Evolutionary conservation across 2,888 invertebrate species (phyloP).

Genomic region (Teleiodes luculella): DNA sequence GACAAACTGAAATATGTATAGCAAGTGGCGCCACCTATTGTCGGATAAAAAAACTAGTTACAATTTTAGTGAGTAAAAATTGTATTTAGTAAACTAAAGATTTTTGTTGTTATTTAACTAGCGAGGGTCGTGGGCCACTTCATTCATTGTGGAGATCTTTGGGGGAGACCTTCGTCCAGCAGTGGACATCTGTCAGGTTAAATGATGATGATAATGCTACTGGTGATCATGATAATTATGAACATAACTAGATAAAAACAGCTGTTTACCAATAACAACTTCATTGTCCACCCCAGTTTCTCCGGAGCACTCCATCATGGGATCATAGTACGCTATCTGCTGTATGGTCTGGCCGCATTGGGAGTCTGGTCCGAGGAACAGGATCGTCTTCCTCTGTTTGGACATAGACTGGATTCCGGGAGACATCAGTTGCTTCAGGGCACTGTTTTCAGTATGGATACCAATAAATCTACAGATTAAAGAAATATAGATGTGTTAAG

Average conservation of each 20-base stretch:
- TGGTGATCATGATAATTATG: too few species aligned
- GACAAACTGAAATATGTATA: too few species aligned
- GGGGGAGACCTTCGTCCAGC: too few species aligned
- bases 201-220: too few species aligned
- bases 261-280: conserved; percentile 43
- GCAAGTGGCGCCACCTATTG: not conserved
- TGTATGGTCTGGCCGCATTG: conserved; percentile 63
- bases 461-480: conserved; percentile 18
- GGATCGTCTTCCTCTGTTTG: conserved; percentile 60
- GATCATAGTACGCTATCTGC: conserved; percentile 60
- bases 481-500: not conserved
- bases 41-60: not conserved
- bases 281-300: conserved; percentile 34
- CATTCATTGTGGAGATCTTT: too few species aligned
- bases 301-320: conserved; percentile 43
- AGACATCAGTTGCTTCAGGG: conserved; percentile 65
- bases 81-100: too few species aligned
- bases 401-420: conserved; percentile 52
- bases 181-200: too few species aligned
- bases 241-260: too few species aligned
- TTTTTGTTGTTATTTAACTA: too few species aligned
- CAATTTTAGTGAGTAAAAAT: too few species aligned
- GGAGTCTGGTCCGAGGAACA: conserved; percentile 57
- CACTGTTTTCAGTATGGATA: conserved; percentile 49
- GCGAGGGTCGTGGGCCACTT: too few species aligned